Evolutionary conservation across 2,113 vertebrate species (phyloP).

Genomic region (Eclectus roratus): DNA sequence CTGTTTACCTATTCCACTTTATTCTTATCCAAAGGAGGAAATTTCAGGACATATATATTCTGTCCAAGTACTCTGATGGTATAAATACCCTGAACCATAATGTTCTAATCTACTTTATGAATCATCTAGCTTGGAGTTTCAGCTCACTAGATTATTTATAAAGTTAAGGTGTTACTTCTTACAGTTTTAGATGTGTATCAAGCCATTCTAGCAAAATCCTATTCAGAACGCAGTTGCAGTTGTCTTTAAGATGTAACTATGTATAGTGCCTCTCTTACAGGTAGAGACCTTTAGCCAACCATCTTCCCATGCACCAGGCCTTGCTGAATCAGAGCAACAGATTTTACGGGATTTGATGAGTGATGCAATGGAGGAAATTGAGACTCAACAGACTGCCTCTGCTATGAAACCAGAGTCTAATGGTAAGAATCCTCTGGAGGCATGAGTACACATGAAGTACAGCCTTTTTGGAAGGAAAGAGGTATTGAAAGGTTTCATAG

Average conservation of each 20-base stretch:
- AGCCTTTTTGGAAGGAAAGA: not conserved
- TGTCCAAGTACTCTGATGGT: not conserved
- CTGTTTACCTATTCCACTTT: not conserved
- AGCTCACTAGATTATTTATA: not conserved
- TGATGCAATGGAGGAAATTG: conserved; percentile 96
- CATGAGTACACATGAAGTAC: not conserved
- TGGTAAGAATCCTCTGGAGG: conserved; percentile 67
- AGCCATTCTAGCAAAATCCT: not conserved
- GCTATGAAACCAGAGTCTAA: conserved; percentile 72
- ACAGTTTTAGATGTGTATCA: not conserved
- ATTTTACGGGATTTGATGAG: conserved; percentile 96
- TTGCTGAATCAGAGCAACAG: conserved; percentile 92
- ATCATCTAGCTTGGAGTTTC: not conserved
- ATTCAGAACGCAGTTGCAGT: not conserved
- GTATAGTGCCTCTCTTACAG: conserved; percentile 64
- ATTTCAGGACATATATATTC: not conserved
- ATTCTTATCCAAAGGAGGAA: not conserved
- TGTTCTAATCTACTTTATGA: not conserved
- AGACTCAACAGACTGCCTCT: conserved; percentile 71
- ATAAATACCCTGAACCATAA: not conserved
- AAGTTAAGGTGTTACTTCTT: not conserved
- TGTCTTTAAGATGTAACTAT: not conserved
- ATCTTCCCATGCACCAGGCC: conserved; percentile 77
- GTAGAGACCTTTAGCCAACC: conserved; percentile 71
- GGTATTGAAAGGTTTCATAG: not conserved